Percentiles rank a stretch among this genome's conserved stretches.
Evolutionary conservation across 2,888 invertebrate genomes (phyloP).

Genomic region (Papilio gigon): DNA sequence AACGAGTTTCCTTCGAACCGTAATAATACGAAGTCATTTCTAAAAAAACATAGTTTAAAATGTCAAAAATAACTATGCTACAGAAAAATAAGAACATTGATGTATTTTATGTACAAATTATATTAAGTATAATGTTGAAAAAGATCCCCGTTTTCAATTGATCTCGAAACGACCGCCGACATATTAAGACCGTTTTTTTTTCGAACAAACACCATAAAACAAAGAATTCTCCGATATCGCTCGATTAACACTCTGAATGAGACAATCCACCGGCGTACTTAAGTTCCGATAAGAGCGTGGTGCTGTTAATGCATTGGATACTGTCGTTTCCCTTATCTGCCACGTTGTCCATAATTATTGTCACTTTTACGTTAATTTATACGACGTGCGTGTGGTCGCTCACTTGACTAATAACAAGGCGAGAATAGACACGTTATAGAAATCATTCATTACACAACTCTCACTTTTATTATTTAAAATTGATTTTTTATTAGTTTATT

Average conservation of each 20-base stretch:
- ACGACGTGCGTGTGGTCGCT: slow-evolving; percentile 51
- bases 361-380: slow-evolving; percentile 50
- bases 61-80: too few species aligned
- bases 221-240: slow-evolving; percentile 46
- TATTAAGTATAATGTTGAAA: background rate
- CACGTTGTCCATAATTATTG: slow-evolving; percentile 50
- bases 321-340: slow-evolving; percentile 43
- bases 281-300: slow-evolving; percentile 30
- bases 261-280: slow-evolving; percentile 41
- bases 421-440: slow-evolving; percentile 38
- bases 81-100: too few species aligned
- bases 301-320: slow-evolving; percentile 44
- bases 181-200: slow-evolving; percentile 40
- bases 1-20: too few species aligned
- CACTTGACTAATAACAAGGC: slow-evolving; percentile 42
- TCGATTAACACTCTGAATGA: slow-evolving; percentile 47
- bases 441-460: slow-evolving; percentile 20
- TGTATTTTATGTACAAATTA: too few species aligned
- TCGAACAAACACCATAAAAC: slow-evolving; percentile 46
- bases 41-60: too few species aligned
- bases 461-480: slow-evolving; percentile 3
- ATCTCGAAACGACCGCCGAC: slow-evolving; percentile 2
- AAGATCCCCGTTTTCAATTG: background rate
- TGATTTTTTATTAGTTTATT: background rate
- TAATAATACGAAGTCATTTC: too few species aligned